phyloP scores from a whole-genome alignment of 37 sponge, comb jelly and placozoan genomes.

The Spongia lamella region DNA sequence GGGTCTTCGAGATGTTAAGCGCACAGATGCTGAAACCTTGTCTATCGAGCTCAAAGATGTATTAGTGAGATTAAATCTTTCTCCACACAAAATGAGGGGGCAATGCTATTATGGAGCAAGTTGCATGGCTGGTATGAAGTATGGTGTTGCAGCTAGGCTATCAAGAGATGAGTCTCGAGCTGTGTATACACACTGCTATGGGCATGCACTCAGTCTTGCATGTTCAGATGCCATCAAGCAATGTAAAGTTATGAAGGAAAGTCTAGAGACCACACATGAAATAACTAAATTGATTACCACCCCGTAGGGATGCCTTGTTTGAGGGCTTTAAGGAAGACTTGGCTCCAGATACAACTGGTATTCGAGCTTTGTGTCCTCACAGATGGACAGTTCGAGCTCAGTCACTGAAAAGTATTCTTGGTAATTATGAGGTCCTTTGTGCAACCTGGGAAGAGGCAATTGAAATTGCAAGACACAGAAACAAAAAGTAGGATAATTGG shows the following conservation, averaged over 20 bases:
- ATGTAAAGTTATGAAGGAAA: constrained; percentile 13
- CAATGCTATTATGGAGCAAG: constrained; percentile 67
- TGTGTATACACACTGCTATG: constrained; percentile 42
- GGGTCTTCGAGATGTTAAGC: constrained; percentile 3
- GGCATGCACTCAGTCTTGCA: constrained; percentile 52
- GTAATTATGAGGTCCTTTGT: constrained; percentile 5
- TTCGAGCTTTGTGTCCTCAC: constrained; percentile 18
- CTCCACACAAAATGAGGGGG: constrained; percentile 11
- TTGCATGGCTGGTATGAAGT: constrained; percentile 41
- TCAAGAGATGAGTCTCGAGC: constrained; percentile 25
- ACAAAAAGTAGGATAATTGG: constrained; percentile 36
- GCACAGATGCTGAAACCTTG: constrained; percentile 5
- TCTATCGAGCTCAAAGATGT: constrained; percentile 18
- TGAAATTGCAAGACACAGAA: constrained; percentile 3
- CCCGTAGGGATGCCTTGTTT: constrained; percentile 26
- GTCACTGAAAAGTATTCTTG: constrained; percentile 18
- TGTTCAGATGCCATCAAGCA: constrained; percentile 34
- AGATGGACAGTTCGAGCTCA: constrained; percentile 40
- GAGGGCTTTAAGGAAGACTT: constrained; percentile 17
- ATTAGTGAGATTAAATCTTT: constrained; percentile 27
- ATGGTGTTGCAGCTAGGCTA: constrained; percentile 28
- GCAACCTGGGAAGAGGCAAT: constrained; percentile 15
- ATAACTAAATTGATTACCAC: constrained; percentile 36
- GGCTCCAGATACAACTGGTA: constrained; percentile 3
- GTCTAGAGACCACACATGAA: constrained; percentile 30